Evolutionary conservation across 2,797 vertebrate genomes (phyloP).

Genomic region (Manis crassicaudata): DNA sequence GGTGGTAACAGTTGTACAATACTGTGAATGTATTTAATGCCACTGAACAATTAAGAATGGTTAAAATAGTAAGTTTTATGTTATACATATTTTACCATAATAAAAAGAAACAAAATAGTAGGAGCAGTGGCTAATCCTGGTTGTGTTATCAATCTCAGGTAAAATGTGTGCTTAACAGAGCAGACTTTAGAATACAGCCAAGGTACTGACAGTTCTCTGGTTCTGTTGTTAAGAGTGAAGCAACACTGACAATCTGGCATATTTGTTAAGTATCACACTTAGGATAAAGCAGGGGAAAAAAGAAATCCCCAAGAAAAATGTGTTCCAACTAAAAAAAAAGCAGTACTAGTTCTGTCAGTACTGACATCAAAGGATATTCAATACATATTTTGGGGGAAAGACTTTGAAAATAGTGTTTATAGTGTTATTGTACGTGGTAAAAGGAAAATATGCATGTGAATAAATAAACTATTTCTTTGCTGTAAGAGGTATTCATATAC

Average conservation of each 20-base stretch:
- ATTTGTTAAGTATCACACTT: background rate
- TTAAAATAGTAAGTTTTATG: slow-evolving; percentile 16
- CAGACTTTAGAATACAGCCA: background rate
- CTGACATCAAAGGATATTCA: slow-evolving; percentile 38
- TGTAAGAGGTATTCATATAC: slow-evolving; percentile 7
- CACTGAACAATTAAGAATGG: slow-evolving; percentile 7
- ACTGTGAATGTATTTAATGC: background rate
- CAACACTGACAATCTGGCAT: background rate
- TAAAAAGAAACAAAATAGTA: slow-evolving; percentile 20
- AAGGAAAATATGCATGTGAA: background rate
- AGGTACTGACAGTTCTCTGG: background rate
- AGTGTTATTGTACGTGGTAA: slow-evolving; percentile 6
- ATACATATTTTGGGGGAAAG: background rate
- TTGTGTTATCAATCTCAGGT: background rate
- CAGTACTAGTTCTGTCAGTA: background rate
- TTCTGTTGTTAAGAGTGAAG: background rate
- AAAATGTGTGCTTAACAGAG: background rate
- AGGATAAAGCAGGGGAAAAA: background rate
- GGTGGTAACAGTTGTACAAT: background rate
- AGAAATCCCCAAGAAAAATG: background rate
- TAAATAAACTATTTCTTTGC: background rate
- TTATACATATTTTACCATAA: background rate
- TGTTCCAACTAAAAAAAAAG: background rate
- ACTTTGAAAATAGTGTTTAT: background rate
- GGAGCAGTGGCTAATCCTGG: background rate